These are phyloP conservation scores for Calephelis perditalis DNA, from an alignment of 2,888 invertebrate genomes.

Conservation along the genomic window DNA sequence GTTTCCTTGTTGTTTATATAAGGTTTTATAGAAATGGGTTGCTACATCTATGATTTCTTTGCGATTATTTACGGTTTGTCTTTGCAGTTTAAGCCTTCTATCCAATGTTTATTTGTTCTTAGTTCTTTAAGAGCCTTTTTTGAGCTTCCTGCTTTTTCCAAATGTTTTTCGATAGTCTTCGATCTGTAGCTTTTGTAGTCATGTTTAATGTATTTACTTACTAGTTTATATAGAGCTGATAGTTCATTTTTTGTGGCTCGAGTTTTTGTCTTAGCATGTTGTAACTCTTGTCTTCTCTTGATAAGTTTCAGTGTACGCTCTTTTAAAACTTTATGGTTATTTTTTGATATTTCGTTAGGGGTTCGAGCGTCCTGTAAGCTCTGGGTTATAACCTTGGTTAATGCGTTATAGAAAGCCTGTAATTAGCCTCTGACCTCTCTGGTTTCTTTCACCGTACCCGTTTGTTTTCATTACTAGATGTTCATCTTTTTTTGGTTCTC, in stretches of 20 bases:
- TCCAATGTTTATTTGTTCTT: conserved; percentile 23
- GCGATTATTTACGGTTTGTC: conserved; percentile 19
- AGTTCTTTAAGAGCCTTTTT: conserved; percentile 24
- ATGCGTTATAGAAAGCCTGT: conserved; percentile 16
- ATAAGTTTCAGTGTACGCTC: conserved; percentile 18
- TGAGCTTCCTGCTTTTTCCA: conserved; percentile 19
- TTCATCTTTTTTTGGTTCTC: too few relatives aligned
- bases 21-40: conserved; percentile 20
- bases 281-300: conserved; percentile 19
- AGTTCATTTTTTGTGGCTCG: conserved; percentile 18
- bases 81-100: conserved; percentile 19
- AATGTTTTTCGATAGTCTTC: conserved; percentile 21
- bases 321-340: conserved; percentile 17
- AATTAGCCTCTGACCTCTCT: too few relatives aligned
- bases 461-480: too few relatives aligned
- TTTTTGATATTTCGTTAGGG: background rate
- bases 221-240: conserved; percentile 20
- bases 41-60: conserved; percentile 19
- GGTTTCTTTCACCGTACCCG: too few relatives aligned
- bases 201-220: conserved; percentile 14
- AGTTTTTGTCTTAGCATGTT: conserved; percentile 19
- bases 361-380: conserved; percentile 14
- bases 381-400: conserved; percentile 13
- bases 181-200: conserved; percentile 21
- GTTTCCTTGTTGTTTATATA: conserved; percentile 18